Evolutionary conservation across 2,888 invertebrate genomes (phyloP).

Genomic region (Habroteleia sp.): DNA sequence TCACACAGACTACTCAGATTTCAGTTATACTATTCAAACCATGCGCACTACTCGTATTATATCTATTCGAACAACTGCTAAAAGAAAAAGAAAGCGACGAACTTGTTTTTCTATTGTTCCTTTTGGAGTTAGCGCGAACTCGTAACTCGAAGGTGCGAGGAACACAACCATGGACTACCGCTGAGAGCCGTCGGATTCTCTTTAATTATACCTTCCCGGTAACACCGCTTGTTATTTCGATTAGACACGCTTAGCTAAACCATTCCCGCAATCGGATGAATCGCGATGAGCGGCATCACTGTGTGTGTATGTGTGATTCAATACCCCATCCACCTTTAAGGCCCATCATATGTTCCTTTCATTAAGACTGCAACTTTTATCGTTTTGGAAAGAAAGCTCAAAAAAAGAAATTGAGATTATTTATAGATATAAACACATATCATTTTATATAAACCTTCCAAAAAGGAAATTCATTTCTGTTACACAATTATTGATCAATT

Average conservation of each 20-base stretch:
- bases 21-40: slow-evolving; percentile 4
- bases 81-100: slow-evolving; percentile 9
- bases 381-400: slow-evolving; percentile 4
- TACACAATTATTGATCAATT: too few species aligned
- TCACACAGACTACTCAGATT: neutral
- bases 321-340: too few species aligned
- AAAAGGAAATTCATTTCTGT: too few species aligned
- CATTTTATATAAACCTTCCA: too few species aligned
- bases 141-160: slow-evolving; percentile 61
- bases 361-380: slow-evolving; percentile 12
- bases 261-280: slow-evolving; percentile 61
- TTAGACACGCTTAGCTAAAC: slow-evolving; percentile 73
- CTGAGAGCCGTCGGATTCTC: slow-evolving; percentile 34
- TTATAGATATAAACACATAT: too few species aligned
- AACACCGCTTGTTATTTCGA: slow-evolving; percentile 74
- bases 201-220: slow-evolving; percentile 71
- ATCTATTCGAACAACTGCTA: neutral
- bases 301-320: too few species aligned
- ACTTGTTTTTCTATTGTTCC: slow-evolving; percentile 9
- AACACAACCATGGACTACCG: slow-evolving; percentile 50
- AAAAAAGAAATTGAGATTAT: too few species aligned
- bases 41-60: neutral
- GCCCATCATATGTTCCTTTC: too few species aligned
- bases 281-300: slow-evolving; percentile 28
- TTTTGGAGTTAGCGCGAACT: slow-evolving; percentile 25